Evolutionary conservation across 2,888 invertebrate species (phyloP).

Genomic region (Philereme transversata): DNA sequence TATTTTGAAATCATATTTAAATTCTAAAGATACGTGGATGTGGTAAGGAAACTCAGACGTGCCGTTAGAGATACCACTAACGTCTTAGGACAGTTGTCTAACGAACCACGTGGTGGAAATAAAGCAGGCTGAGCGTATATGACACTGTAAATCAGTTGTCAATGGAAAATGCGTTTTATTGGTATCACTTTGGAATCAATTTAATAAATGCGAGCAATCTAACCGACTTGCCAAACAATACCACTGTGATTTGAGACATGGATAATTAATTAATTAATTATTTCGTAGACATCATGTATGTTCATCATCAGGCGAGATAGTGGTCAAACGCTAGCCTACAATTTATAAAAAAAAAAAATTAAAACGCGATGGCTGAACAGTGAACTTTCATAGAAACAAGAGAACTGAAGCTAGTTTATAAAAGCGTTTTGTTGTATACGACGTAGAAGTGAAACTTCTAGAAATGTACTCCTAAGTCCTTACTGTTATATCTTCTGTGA

Average conservation of each 20-base stretch:
- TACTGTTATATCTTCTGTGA: constrained; percentile 12
- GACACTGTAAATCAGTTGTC: neutral
- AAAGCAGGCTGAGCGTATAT: constrained; percentile 16
- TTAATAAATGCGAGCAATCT: neutral
- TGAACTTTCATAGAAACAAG: too few relatives aligned
- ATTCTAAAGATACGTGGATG: neutral
- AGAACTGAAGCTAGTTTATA: too few relatives aligned
- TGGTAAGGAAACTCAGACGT: constrained; percentile 35
- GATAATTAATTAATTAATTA: too few relatives aligned
- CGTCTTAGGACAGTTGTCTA: constrained; percentile 69
- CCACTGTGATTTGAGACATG: too few relatives aligned
- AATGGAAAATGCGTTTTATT: constrained; percentile 13
- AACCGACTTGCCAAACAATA: too few relatives aligned
- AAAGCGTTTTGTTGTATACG: too few relatives aligned
- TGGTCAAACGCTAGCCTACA: too few relatives aligned
- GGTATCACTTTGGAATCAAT: constrained; percentile 1
- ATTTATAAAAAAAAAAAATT: too few relatives aligned
- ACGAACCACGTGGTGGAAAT: constrained; percentile 62
- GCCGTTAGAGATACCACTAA: constrained; percentile 58
- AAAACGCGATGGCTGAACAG: too few relatives aligned
- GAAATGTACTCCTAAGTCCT: neutral
- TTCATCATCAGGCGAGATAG: too few relatives aligned
- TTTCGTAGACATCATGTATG: too few relatives aligned
- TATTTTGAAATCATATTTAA: neutral
- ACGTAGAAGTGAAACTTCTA: neutral